These are phyloP conservation scores for Mesoligia furuncula DNA, from an alignment of 2,888 invertebrate genomes.

Conservation along the genomic window DNA sequence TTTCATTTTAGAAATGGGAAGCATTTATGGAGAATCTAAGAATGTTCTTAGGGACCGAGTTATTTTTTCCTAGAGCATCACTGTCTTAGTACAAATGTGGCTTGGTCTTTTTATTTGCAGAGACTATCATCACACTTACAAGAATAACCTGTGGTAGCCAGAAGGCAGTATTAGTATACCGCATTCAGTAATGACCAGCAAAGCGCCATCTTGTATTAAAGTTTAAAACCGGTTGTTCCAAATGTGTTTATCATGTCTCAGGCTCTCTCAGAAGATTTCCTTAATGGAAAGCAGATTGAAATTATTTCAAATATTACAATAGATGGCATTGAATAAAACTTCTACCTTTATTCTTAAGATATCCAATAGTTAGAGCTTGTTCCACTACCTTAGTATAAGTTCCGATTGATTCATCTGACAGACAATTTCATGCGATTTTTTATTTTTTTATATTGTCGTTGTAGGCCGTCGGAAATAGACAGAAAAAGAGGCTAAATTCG, in stretches of 20 bases:
- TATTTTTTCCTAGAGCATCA: too few relatives aligned
- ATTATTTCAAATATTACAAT: conserved; percentile 4
- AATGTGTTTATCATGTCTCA: background rate
- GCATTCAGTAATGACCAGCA: background rate
- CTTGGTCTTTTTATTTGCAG: background rate
- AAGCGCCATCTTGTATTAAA: conserved; percentile 35
- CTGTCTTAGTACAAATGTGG: background rate
- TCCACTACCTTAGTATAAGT: background rate
- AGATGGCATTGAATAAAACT: conserved; percentile 41
- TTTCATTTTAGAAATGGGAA: background rate
- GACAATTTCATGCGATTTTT: background rate
- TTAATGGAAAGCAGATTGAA: background rate
- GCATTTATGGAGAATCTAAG: too few relatives aligned
- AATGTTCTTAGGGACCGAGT: background rate
- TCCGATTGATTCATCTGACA: background rate
- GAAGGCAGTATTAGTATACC: background rate
- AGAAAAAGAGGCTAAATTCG: too few relatives aligned
- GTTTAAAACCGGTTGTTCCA: background rate
- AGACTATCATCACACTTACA: too few relatives aligned
- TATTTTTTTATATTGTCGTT: background rate
- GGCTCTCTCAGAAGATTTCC: background rate
- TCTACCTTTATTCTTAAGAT: background rate
- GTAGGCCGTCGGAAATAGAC: too few relatives aligned
- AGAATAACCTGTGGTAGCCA: background rate
- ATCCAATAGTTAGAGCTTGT: background rate